Conservation (phyloP, 2,888 invertebrate species). For the Coenonympha arcania region DNA sequence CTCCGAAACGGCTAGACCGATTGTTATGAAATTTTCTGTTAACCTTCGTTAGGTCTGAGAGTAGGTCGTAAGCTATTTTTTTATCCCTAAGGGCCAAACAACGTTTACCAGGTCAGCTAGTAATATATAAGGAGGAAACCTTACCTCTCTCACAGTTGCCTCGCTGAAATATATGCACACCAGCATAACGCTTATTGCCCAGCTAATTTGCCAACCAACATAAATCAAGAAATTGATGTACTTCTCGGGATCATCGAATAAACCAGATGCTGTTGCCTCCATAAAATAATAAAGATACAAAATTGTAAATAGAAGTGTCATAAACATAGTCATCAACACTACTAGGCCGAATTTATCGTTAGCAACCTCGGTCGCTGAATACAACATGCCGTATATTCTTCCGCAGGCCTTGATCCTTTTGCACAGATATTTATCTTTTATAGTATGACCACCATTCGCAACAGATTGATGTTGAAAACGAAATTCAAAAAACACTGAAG, state of each 20-base stretch:
- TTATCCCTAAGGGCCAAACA: too few relatives aligned
- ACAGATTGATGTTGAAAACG: constrained; percentile 32
- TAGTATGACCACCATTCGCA: constrained; percentile 30
- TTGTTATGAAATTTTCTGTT: too few relatives aligned
- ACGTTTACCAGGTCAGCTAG: too few relatives aligned
- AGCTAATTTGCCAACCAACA: constrained; percentile 47
- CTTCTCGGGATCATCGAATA: constrained; percentile 43
- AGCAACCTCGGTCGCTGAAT: constrained; percentile 32
- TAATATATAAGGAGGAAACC: constrained; percentile 10
- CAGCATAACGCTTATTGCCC: constrained; percentile 37
- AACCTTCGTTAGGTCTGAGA: too few relatives aligned
- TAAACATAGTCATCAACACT: constrained; percentile 38
- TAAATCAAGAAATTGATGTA: constrained; percentile 47
- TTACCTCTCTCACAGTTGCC: constrained; percentile 40
- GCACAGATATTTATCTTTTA: constrained; percentile 41
- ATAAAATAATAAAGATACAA: constrained; percentile 56
- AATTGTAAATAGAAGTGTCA: constrained; percentile 38
- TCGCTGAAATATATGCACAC: constrained; percentile 43
- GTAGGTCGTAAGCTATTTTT: too few relatives aligned
- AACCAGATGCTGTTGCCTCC: constrained; percentile 55
- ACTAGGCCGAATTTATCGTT: constrained; percentile 43
- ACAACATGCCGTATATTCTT: constrained; percentile 44
- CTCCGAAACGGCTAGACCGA: too few relatives aligned
- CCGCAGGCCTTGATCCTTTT: constrained; percentile 48
- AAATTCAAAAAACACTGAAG: constrained; percentile 38